Conservation (phyloP, 2,797 vertebrate species). For the Ctenopoma multispine region DNA sequence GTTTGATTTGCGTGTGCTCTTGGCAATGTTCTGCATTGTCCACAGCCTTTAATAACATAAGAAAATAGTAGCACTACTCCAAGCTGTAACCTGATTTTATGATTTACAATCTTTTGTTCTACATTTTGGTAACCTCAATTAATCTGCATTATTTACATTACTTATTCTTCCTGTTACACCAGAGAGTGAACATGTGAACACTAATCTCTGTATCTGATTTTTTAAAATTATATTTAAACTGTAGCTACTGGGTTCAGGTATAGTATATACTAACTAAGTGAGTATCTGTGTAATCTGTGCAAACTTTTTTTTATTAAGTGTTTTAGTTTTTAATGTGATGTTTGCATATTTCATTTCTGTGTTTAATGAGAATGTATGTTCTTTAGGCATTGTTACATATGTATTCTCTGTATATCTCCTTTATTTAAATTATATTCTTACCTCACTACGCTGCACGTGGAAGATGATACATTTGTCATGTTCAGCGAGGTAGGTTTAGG, state of each 20-base stretch:
- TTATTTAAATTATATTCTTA: neutral
- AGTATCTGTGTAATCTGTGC: neutral
- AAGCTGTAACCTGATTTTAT: slow-evolving; percentile 1
- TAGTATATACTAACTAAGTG: neutral
- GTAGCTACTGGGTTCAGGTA: neutral
- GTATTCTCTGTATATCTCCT: neutral
- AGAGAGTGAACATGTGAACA: neutral
- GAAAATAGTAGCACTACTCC: neutral
- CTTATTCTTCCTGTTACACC: neutral
- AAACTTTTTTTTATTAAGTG: neutral
- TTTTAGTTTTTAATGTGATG: neutral
- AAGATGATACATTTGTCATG: neutral
- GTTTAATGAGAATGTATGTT: neutral
- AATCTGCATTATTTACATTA: neutral
- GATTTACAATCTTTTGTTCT: neutral
- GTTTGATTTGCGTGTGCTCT: slow-evolving; percentile 12
- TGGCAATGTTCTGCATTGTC: slow-evolving; percentile 1
- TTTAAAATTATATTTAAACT: neutral
- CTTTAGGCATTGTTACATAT: no score
- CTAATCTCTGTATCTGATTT: neutral
- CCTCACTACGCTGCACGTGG: neutral
- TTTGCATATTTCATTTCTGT: neutral
- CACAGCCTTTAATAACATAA: slow-evolving; percentile 8
- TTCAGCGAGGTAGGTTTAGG: neutral
- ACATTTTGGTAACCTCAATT: neutral